These are phyloP conservation scores for Hyperoodon ampullatus DNA, from an alignment of 2,113 vertebrate genomes.

Conservation along the genomic window DNA sequence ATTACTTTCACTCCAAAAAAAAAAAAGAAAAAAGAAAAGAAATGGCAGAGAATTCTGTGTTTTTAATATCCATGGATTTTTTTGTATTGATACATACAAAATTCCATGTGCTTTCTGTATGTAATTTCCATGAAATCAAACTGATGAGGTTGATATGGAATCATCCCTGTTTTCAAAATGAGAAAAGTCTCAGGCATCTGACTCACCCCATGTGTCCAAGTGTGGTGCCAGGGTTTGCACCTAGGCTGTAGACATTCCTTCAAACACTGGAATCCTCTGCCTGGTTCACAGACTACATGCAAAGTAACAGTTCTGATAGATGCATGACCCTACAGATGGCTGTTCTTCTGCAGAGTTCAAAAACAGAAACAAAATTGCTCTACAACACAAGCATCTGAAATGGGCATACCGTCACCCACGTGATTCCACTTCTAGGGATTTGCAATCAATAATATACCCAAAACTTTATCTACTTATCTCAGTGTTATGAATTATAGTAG, in stretches of 20 bases:
- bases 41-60: neutral
- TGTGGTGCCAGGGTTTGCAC: neutral
- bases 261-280: neutral
- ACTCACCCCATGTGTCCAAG: neutral
- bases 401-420: neutral
- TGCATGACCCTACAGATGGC: neutral
- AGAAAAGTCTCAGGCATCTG: neutral
- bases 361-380: neutral
- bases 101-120: neutral
- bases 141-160: neutral
- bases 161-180: conserved; percentile 9
- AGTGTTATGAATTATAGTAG: neutral
- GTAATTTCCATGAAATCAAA: conserved; percentile 49
- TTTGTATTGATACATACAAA: neutral
- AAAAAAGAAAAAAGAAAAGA: neutral
- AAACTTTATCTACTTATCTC: neutral
- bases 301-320: neutral
- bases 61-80: neutral
- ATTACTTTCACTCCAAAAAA: conserved; percentile 9
- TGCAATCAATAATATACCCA: neutral
- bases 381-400: neutral
- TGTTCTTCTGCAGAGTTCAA: neutral
- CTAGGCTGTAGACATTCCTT: neutral
- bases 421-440: neutral
- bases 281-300: neutral